Base-by-base conservation (phyloP, 2,113 vertebrate species). In the Zonotrichia leucophrys region DNA sequence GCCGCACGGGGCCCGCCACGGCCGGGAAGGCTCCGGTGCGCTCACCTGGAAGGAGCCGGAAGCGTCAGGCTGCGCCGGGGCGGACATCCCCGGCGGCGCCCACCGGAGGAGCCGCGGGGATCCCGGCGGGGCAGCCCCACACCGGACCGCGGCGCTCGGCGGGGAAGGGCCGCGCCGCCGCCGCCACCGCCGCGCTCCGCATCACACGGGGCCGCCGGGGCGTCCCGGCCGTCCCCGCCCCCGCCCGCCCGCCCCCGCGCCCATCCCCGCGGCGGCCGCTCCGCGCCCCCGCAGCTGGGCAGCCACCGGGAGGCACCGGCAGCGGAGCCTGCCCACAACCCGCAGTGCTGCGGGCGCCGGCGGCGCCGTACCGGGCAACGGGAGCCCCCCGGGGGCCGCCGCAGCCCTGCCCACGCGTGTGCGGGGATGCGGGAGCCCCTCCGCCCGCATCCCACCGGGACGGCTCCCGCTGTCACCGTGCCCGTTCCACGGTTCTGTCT, bases 41-140 rank as follows among this genome's bases (percentile, higher is more conserved):
- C 80, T 93, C 80, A 93, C 80, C 91, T 93, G 91, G 49, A 93
- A 93, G 86, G 86, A 93, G 24, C 74, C 74, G 74, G 86, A 49
- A 77, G 86, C 67, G 6, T 82, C 47, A 69, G 85, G 55, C 20
- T 89, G 74, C 23, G 47, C 74, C 60, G 85, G 79, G 31, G 53
- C 10, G 53, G 85, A 89, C 91, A 89, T 89, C 8, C 60, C 91
- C 60, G 53, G 79, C 35, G 56, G 56, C 70, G 27, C 30, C 75
- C 39, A 80, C 58, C 78, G 70, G 69, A 81, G 70, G 69, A 81
- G 56, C 31, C 70, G 37, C 83, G 56, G 63, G 69, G 49, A 76
- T 63, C 42, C 69, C 76, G 70, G 78, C n/a, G 78, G 78, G 78
- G 78, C n/a, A 21, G 39, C 70, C 78, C 62, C 46, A 42, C 46